A percentile compares a stretch with the other conserved stretches of the same genome.
Evolutionary conservation across 2,797 vertebrate genomes (phyloP).

Genomic region (Astyanax mexicanus): DNA sequence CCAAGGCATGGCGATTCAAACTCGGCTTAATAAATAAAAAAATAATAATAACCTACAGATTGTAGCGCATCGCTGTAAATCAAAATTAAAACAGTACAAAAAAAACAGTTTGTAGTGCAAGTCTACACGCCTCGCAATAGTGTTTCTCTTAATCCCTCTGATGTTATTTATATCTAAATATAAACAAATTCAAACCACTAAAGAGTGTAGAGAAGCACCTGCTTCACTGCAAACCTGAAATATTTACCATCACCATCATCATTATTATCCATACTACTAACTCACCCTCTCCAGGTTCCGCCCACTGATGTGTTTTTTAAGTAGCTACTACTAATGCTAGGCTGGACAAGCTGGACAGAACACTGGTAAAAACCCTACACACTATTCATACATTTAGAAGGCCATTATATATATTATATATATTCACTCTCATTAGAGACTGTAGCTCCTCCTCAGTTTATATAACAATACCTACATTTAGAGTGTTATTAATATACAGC

Average conservation of each 20-base stretch:
- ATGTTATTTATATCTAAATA: conserved; percentile 69
- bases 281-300: neutral
- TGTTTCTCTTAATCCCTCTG: conserved; percentile 74
- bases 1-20: conserved; percentile 94
- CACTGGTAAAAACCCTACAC: too few species aligned
- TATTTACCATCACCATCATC: conserved; percentile 64
- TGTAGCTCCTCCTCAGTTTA: too few species aligned
- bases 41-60: conserved; percentile 89
- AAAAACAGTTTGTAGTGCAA: conserved; percentile 85
- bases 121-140: conserved; percentile 70
- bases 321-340: neutral
- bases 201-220: conserved; percentile 69
- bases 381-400: too few species aligned
- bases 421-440: too few species aligned
- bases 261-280: conserved; percentile 56
- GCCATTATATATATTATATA: too few species aligned
- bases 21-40: conserved; percentile 93
- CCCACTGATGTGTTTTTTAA: neutral
- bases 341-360: too few species aligned
- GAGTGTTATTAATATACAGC: too few species aligned
- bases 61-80: conserved; percentile 96
- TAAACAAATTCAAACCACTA: conserved; percentile 73
- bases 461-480: too few species aligned
- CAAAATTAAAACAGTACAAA: conserved; percentile 74
- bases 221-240: conserved; percentile 68